phyloP scores from a whole-genome alignment of 2,113 vertebrate species.

The Colinus virginianus region DNA sequence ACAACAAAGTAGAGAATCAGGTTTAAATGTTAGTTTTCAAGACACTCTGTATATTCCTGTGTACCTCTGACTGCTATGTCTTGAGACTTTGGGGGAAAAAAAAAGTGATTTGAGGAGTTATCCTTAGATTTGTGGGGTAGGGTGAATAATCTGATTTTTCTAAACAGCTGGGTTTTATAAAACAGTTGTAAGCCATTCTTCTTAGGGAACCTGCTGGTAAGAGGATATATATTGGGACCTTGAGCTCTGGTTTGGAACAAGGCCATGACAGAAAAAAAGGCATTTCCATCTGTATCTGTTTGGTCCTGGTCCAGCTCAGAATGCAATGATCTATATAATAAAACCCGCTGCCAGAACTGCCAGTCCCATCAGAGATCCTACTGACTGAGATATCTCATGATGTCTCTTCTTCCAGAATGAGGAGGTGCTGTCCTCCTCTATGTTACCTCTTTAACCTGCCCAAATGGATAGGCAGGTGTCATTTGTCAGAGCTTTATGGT shows the following conservation, averaged over 20 bases:
- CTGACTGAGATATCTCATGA: neutral
- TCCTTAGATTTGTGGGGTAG: neutral
- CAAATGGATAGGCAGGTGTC: accelerated
- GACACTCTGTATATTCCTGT: neutral
- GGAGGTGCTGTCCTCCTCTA: neutral
- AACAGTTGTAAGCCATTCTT: constrained; percentile 57
- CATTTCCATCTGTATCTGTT: constrained; percentile 42
- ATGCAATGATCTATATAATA: constrained; percentile 13
- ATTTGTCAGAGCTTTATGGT: neutral
- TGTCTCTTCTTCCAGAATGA: neutral
- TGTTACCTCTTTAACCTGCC: neutral
- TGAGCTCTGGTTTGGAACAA: constrained; percentile 27
- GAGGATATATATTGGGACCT: constrained; percentile 12
- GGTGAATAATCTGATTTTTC: constrained; percentile 2
- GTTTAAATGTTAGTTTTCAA: constrained; percentile 29
- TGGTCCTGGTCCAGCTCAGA: constrained; percentile 28
- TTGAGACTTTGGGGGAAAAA: neutral
- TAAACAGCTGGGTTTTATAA: constrained; percentile 70
- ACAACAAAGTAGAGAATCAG: neutral
- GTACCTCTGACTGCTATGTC: neutral
- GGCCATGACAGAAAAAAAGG: neutral
- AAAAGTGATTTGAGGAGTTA: neutral
- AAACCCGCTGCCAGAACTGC: neutral
- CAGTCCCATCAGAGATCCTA: neutral
- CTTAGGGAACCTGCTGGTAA: constrained; percentile 59